Evolutionary conservation across 2,113 vertebrate genomes (phyloP), one percentile per base, ranked within the genome.

Genomic region (Vulpes lagopus): DNA sequence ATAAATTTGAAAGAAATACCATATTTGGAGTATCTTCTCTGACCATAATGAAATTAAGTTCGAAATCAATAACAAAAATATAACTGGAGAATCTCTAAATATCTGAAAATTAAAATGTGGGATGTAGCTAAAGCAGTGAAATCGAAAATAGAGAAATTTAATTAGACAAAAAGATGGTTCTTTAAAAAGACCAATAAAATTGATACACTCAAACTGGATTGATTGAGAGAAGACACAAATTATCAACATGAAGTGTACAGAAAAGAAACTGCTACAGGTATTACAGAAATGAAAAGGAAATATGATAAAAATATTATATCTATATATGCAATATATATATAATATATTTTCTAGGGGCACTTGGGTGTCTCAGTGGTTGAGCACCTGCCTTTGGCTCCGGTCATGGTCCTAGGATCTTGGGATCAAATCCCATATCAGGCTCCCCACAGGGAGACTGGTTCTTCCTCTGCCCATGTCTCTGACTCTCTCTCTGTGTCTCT

Each of bases 1-100:
- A 62, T 74, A 89, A 25, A 17, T 93, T 57, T 85, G 71, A 85
- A 91, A 89, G n/a, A 76, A 83, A 62, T 79, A 51, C 27, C n/a
- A 49, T 57, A 32, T 35, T 53, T 38, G 78, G 89, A 89, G 2
- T 79, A 71, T 86, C 5, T 86, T 81, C 43, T 94, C 20, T 80
- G n/a, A 43, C 59, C 57, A 65, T 19, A 91, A 25, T 80, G 22
- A 80, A 80, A 81, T 53, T 80, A 64, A 67, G 65, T 73, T 89
- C 20, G 16, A 60, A 60, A 53, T 96, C 14, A 14, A 22, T 67
- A 93, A 49, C 23, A 83, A 90, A 74, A 93, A 51, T 16, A 38
- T 23, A 57, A 32, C 17, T 67, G 19, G 84, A 93, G 51, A 67
- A 38, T 51, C 69, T 84, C 23, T 25, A 96, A 53, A 12, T 74